phyloP scores from a whole-genome alignment of 2,797 vertebrate species.

The Hydrophis major region DNA sequence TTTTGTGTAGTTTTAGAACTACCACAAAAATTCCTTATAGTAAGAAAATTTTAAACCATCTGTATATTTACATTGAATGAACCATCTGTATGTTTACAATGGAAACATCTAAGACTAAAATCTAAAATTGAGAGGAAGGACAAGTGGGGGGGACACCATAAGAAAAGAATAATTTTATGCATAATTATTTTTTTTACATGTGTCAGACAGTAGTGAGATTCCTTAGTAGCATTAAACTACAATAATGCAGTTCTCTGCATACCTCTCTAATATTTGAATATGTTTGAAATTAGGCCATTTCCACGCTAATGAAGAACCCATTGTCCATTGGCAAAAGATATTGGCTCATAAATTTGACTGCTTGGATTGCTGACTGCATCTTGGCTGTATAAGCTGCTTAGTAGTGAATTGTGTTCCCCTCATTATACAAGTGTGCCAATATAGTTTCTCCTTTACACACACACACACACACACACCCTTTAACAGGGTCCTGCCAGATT shows the following conservation, averaged over 20 bases:
- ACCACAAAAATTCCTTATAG: not conserved
- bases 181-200: not conserved
- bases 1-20: not conserved
- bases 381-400: not conserved
- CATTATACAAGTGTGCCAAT: not conserved
- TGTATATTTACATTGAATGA: not conserved
- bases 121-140: conserved; percentile 20
- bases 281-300: not conserved
- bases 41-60: not conserved
- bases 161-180: not conserved
- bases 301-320: not conserved
- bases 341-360: not conserved
- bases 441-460: not conserved
- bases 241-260: not conserved
- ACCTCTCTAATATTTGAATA: not conserved
- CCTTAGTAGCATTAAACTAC: not conserved
- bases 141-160: too few species aligned
- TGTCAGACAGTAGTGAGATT: not conserved
- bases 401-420: not conserved
- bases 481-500: not conserved
- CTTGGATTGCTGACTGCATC: not conserved
- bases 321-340: not conserved
- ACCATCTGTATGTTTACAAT: conserved; percentile 25
- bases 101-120: not conserved
- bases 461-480: not conserved